Evolutionary conservation across 2,113 vertebrate genomes (phyloP).

Genomic region (Chaetorhynchus papuensis): DNA sequence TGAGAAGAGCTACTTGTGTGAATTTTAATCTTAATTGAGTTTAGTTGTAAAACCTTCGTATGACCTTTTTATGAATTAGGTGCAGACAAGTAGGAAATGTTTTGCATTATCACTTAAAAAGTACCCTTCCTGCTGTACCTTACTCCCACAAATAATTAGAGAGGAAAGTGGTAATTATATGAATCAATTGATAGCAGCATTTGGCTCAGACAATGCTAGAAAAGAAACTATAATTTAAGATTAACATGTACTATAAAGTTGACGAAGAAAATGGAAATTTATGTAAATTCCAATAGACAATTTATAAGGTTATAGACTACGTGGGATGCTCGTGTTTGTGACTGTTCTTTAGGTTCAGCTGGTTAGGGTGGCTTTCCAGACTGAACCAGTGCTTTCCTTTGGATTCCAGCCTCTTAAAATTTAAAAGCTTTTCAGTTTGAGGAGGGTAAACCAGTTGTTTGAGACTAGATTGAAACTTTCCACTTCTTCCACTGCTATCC

Average conservation of each 20-base stretch:
- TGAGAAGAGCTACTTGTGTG: not conserved
- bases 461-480: not conserved
- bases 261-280: conserved; percentile 21
- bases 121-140: not conserved
- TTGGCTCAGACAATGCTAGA: not conserved
- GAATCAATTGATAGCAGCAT: not conserved
- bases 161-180: not conserved
- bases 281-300: not conserved
- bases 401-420: not conserved
- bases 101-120: conserved; percentile 7
- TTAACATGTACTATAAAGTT: not conserved
- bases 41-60: not conserved
- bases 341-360: not conserved
- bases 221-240: conserved; percentile 13
- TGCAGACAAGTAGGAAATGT: not conserved
- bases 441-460: not conserved
- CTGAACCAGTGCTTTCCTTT: not conserved
- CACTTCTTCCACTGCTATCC: not conserved
- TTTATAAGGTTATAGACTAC: not conserved
- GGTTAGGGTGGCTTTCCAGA: not conserved
- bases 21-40: not conserved
- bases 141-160: conserved; percentile 34
- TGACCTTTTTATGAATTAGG: not conserved
- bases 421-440: not conserved
- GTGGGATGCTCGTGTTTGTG: not conserved